Evolutionary conservation across 2,113 vertebrate genomes (phyloP).

Genomic region (Osmerus mordax): DNA sequence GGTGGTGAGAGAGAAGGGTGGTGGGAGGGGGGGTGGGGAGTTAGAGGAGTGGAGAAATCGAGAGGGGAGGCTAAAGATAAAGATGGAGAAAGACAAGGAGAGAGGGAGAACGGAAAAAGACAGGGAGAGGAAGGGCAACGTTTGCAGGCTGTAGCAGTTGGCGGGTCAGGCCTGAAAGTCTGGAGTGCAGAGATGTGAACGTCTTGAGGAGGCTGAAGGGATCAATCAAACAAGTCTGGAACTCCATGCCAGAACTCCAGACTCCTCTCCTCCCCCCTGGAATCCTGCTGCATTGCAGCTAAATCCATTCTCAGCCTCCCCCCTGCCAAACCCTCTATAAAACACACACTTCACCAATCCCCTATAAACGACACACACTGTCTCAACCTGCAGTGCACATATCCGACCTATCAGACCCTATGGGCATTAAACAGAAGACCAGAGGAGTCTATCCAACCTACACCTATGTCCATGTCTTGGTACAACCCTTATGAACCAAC

Average conservation of each 20-base stretch:
- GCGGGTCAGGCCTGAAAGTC: background rate
- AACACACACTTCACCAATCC: conserved; percentile 34
- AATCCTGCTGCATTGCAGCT: conserved; percentile 68
- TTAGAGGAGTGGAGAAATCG: background rate
- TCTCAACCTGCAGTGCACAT: background rate
- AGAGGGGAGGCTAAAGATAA: background rate
- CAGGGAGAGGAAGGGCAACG: background rate
- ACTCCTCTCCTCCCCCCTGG: conserved; percentile 29
- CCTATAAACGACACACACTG: conserved; percentile 6
- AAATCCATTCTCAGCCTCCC: conserved; percentile 36
- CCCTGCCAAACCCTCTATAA: conserved; percentile 22
- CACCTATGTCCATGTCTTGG: too few species aligned
- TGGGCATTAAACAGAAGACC: background rate
- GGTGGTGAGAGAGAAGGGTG: background rate
- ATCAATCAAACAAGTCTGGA: conserved; percentile 41
- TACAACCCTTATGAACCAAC: too few species aligned
- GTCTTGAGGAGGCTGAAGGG: background rate
- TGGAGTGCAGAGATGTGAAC: background rate
- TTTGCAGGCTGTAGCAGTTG: background rate
- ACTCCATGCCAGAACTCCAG: conserved; percentile 41
- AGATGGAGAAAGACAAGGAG: background rate
- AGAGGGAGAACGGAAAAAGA: too few species aligned
- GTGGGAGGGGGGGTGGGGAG: background rate
- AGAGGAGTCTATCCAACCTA: too few species aligned
- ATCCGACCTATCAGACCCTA: background rate